These are phyloP conservation scores for Moxostoma hubbsi DNA, from an alignment of 2,797 vertebrate species.

Conservation along the genomic window DNA sequence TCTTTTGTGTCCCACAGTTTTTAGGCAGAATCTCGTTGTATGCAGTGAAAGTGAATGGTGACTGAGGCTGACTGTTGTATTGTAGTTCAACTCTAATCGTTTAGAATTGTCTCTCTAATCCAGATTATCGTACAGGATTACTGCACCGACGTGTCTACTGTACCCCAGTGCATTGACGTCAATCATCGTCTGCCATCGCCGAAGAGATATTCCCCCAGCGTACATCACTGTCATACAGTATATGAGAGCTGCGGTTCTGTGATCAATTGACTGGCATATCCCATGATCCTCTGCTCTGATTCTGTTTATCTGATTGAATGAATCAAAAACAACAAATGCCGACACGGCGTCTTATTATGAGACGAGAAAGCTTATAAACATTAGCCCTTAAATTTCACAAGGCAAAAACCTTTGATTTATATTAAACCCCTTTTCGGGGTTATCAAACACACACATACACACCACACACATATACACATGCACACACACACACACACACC, in stretches of 20 bases:
- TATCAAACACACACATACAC: conserved; percentile 52
- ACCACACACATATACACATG: conserved; percentile 15
- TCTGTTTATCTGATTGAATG: conserved; percentile 34
- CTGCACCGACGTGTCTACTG: no score
- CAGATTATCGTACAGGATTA: no score
- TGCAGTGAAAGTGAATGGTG: no score
- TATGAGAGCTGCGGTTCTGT: conserved; percentile 1
- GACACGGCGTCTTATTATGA: conserved; percentile 14
- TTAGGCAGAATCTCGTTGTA: no score
- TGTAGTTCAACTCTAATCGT: no score
- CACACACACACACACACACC: conserved; percentile 33
- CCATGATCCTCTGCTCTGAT: conserved; percentile 41
- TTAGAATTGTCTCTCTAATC: no score
- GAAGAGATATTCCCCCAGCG: conserved; percentile 5
- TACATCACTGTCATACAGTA: conserved; percentile 21
- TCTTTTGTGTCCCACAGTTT: no score
- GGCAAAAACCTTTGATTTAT: conserved; percentile 71
- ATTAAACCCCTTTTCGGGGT: conserved; percentile 74
- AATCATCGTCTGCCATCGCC: background rate
- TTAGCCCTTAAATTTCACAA: conserved; percentile 80
- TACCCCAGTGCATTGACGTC: background rate
- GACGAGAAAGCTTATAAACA: conserved; percentile 36
- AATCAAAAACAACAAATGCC: conserved; percentile 19
- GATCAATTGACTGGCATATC: conserved; percentile 40
- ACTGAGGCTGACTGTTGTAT: no score